phyloP scores from a whole-genome alignment of 2,113 vertebrate genomes.

The Mastomys coucha region DNA sequence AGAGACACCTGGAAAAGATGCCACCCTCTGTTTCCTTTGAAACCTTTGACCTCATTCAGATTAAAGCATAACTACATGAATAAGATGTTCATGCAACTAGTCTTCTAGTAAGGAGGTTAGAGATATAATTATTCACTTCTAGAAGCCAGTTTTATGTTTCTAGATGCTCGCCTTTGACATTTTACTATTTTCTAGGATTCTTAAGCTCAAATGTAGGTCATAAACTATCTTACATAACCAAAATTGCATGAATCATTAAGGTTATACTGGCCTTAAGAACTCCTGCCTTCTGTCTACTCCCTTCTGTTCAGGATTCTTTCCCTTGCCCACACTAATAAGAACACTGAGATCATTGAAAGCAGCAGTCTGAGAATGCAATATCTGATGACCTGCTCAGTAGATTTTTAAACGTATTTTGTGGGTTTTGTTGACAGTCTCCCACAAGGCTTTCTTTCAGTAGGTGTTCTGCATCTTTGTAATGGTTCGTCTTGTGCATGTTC shows the following conservation, averaged over 20 bases:
- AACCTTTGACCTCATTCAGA: slow-evolving; percentile 51
- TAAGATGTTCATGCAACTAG: not conserved
- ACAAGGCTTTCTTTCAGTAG: not conserved
- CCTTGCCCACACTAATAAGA: not conserved
- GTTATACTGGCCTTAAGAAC: not conserved
- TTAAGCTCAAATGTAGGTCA: not conserved
- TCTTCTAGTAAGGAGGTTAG: not conserved
- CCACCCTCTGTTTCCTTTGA: not conserved
- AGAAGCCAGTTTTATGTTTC: slow-evolving; percentile 21
- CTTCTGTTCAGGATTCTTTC: not conserved
- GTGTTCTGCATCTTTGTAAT: not conserved
- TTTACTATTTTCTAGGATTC: not conserved
- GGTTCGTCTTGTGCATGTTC: not conserved
- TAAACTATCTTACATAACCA: not conserved
- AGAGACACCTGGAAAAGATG: not conserved
- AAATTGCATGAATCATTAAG: not conserved
- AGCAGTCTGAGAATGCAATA: not conserved
- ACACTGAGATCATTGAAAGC: not conserved
- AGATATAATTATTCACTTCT: not conserved
- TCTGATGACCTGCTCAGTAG: not conserved
- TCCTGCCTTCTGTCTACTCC: not conserved
- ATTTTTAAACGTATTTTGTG: not conserved
- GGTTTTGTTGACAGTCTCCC: slow-evolving; percentile 9
- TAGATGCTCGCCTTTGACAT: slow-evolving; percentile 17
- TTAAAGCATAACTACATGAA: slow-evolving; percentile 48